Evolutionary conservation across 2,797 vertebrate genomes (phyloP), one percentile per base, ranked within the genome.

Genomic region (Coracias cyanogaster): DNA sequence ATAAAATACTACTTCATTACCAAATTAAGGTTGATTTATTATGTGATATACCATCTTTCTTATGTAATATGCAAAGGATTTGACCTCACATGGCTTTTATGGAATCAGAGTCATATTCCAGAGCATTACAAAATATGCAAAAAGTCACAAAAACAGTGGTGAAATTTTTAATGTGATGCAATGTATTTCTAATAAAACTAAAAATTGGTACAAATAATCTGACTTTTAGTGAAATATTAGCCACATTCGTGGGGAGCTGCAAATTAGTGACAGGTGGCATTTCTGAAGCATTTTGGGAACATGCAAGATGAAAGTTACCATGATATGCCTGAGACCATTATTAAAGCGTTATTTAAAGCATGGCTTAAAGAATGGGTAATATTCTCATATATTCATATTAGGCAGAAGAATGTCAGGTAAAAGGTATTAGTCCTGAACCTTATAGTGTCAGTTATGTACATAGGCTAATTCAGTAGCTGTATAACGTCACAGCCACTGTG

Each of bases 171-270:
- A 51, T 73, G 62, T 77, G 12, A 18, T 64, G 28, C 69, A 72
- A 64, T n/a, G 62, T 72, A 62, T 69, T 83, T 83, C 57, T 58
- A 58, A 46, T 7, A 58, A 73, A 94, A 62, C 51, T 76, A 72
- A 90, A 51, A 83, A 76, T 86, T 79, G 9, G 72, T 93, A 90
- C 61, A 79, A 86, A 64, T 51, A 87, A 57, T 84, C 22, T 82
- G 12, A 71, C n/a, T 39, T 82, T 52, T 86, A 77, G 84, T 91
- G 67, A 81, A 49, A 76, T 88, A 80, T 80, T 82, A 55, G 86
- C 41, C 71, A 57, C 54, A 51, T 70, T 90, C 45, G 76, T 58
- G 37, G 37, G 41, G 11, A 76, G 20, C 28, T 79, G 28, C 24
- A 45, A 86, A 71, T 92, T 49, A 86, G 37, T 33, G 48, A n/a